Base-by-base conservation (phyloP, 1,140 invertebrate genomes). In the Leptinotarsa defecta region DNA sequence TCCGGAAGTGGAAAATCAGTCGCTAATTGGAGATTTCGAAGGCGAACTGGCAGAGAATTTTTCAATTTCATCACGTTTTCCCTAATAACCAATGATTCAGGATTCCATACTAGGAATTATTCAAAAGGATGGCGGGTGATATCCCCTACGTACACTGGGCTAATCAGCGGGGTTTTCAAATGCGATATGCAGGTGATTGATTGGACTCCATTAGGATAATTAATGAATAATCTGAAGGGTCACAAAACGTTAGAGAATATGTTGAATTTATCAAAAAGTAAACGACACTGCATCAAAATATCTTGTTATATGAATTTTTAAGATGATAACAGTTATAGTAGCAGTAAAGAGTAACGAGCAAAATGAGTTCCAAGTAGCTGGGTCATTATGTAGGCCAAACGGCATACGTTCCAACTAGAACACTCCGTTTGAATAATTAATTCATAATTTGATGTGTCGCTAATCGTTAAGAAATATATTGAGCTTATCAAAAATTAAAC, bases 1-100 rank as follows among this genome's bases (percentile, higher is more conserved):
- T 20, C n/a, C 64, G 64, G n/a, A 22, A 22, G 6, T 34, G 64
- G 64, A 65, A 34, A 65, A 65, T 65, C 64, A 65, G 27, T 65
- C 22, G 64, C 3, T 65, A 20, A 65, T 65, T n/a, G 64, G 64
- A 65, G 64, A 19, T 27, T 65, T n/a, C 17, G 64, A 65, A 20
- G 15, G 64, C 20, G 64, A 24, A 22, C 64, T 22, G n/a, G 5
- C 27, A n/a, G 11, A 34, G 22, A 62, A 62, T 62, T 65, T 65
- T 65, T 65, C 64, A 34, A 65, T 65, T 27, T 65, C 64, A 57
- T 19, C 52, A 15, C 52, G 52, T 57, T 57, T 19, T 19, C 52
- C 52, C 3, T 65, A 65, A 65, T 20, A 65, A 20, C 64, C 64
- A 65, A 65, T 65, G 27, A 65, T 27, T 65, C 19, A 17, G 64